Base-by-base conservation (phyloP, 2,113 vertebrate genomes). In the Dasypus novemcinctus region DNA sequence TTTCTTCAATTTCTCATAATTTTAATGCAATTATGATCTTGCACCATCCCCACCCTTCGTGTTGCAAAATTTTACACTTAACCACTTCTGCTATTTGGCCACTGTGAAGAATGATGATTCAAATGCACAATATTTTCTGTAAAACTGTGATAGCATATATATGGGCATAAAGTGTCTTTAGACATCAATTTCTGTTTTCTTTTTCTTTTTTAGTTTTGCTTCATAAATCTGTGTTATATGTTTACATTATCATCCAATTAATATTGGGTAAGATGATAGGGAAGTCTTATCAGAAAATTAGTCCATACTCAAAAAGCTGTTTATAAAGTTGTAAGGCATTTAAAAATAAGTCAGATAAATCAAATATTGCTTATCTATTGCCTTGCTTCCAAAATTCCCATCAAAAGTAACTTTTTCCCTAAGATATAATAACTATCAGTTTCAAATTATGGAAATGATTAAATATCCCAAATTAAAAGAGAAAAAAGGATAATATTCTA, bases 391-490 rank as follows among this genome's bases (percentile, higher is more conserved):
- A 64, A 75, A 87, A 94, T 79, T 91, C n/a, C 66, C 59, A 95
- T 57, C 7, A 31, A 95, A 93, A 59, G 4, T 63, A 66, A 87
- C 81, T 83, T 78, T 91, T 4, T 87, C 71, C 23, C 25, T 43
- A 80, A 95, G 63, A 36, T 20, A 87, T 1, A 71, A n/a, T 4
- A 74, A 29, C 68, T 69, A 66, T 7, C 20, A 76, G 10, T 76
- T 97, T 90, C 71, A 92, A 93, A 94, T 75, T 72, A 69, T 85
- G 46, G 46, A 33, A 31, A 87, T 36, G 4, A 87, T 90, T 81
- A 46, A 69, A 86, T 33, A 23, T 90, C 61, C 49, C 64, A 43
- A 49, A 38, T 80, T 79, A 93, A 59, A 86, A 79, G 54, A 68
- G 41, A 7, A 85, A 87, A 66, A 31, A 31, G 29, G n/a, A 4